Conservation (phyloP, 2,888 invertebrate species). For the Tetragnatha montana region DNA sequence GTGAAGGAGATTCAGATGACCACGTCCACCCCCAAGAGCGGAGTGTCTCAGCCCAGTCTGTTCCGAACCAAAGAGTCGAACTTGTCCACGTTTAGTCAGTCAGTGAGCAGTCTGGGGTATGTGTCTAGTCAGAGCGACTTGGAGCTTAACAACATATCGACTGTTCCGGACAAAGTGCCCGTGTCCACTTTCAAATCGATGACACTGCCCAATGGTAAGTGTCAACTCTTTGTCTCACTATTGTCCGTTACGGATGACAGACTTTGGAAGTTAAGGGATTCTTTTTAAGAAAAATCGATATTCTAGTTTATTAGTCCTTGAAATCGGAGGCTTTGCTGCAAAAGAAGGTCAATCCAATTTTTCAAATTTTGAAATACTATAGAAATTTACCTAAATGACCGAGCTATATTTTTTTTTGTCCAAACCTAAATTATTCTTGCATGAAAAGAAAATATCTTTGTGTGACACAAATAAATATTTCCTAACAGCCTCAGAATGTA, state of each 20-base stretch:
- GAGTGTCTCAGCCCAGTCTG: background rate
- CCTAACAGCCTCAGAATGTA: no score
- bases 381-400: no score
- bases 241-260: background rate
- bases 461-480: no score
- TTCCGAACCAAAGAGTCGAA: constrained; percentile 23
- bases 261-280: background rate
- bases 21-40: constrained; percentile 45
- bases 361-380: no score
- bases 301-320: no score
- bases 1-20: constrained; percentile 58
- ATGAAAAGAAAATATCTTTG: no score
- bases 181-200: constrained; percentile 46
- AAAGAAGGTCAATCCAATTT: no score
- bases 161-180: constrained; percentile 52
- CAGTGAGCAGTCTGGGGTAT: constrained; percentile 60
- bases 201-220: constrained; percentile 61
- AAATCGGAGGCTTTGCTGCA: no score
- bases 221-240: background rate
- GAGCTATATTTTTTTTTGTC: no score
- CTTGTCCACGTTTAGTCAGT: constrained; percentile 66
- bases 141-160: constrained; percentile 47
- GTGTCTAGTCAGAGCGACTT: constrained; percentile 68
- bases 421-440: no score
- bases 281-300: no score